A percentile compares a stretch with the other conserved stretches of the same genome.
Evolutionary conservation across 2,113 vertebrate genomes (phyloP).

Genomic region (Ovis aries): ARS-UI_Ramb_v3.0 NC_056066.1:57533501-57534000

Average conservation of each 20-base stretch:
- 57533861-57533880: background rate
- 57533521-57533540: background rate
- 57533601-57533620: background rate
- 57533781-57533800: background rate
- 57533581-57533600: background rate
- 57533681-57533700: background rate
- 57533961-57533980: background rate
- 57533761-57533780: background rate
- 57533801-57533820: background rate
- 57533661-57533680: background rate
- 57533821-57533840: background rate
- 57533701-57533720: background rate
- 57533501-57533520: background rate
- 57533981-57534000: background rate
- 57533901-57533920: rapidly evolving
- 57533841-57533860: background rate
- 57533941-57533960: background rate
- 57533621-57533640: background rate
- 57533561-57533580: background rate
- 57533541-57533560: background rate
- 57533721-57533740: no score
- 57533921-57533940: background rate
- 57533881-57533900: rapidly evolving
- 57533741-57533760: background rate
- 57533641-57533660: background rate